phyloP scores from a whole-genome alignment of 2,888 invertebrate species.

The Xanthorhoe designata region DNA sequence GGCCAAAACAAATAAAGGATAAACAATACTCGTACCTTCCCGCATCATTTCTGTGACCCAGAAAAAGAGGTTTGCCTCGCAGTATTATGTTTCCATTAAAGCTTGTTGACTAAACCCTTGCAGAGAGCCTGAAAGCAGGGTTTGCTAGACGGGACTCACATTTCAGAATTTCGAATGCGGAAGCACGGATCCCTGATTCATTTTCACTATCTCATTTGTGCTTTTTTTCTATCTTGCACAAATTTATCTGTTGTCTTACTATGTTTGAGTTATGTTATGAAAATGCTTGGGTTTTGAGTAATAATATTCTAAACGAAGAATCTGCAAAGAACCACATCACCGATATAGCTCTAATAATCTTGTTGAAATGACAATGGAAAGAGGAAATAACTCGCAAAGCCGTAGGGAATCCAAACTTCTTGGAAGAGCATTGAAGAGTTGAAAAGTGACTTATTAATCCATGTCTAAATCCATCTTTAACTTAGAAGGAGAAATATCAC shows the following conservation, averaged over 20 bases:
- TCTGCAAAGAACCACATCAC: too few relatives aligned
- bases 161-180: constrained; percentile 66
- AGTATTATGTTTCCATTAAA: constrained; percentile 76
- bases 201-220: constrained; percentile 70
- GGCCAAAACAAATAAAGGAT: constrained; percentile 65
- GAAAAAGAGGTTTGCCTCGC: constrained; percentile 64
- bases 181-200: constrained; percentile 65
- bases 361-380: too few relatives aligned
- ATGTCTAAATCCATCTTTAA: too few relatives aligned
- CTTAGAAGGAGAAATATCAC: too few relatives aligned
- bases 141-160: constrained; percentile 55
- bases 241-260: constrained; percentile 43
- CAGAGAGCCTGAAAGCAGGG: constrained; percentile 54
- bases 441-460: too few relatives aligned
- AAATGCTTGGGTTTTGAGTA: too few relatives aligned
- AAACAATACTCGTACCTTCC: constrained; percentile 58
- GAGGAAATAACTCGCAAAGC: too few relatives aligned
- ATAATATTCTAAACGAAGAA: too few relatives aligned
- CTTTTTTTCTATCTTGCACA: constrained; percentile 60
- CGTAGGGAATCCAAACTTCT: too few relatives aligned
- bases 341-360: too few relatives aligned
- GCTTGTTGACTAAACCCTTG: constrained; percentile 75
- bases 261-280: too few relatives aligned
- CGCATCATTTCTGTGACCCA: constrained; percentile 70
- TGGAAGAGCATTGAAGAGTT: too few relatives aligned